Percentiles rank a stretch among this genome's conserved stretches.
Conservation (phyloP, 2,888 invertebrate species). For the Automeris io region DNA sequence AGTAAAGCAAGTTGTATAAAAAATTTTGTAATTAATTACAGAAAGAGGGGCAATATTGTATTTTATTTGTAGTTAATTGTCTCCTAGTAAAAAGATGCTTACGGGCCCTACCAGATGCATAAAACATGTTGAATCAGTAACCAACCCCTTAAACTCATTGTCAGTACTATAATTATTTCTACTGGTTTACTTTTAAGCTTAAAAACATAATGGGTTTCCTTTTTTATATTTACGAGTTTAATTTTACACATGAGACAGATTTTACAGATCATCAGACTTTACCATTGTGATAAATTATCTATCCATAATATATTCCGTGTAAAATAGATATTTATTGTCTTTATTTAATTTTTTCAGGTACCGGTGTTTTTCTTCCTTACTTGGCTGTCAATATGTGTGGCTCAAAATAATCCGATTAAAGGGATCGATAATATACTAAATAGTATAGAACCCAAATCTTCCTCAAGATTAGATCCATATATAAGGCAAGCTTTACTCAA, state of each 20-base stretch:
- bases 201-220: no score
- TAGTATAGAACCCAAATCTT: constrained; percentile 63
- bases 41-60: no score
- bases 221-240: no score
- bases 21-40: no score
- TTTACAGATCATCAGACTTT: neutral
- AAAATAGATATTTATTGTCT: constrained; percentile 1
- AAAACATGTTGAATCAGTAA: no score
- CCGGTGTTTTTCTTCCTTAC: constrained; percentile 41
- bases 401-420: constrained; percentile 48
- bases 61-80: no score
- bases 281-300: neutral
- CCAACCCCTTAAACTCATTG: no score
- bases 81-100: constrained; percentile 1
- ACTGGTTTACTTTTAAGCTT: no score
- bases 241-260: neutral
- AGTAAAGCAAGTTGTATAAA: no score
- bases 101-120: no score
- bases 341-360: constrained; percentile 45
- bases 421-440: constrained; percentile 53
- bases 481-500: constrained; percentile 85
- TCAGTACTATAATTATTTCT: no score
- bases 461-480: constrained; percentile 83
- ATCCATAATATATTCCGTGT: neutral
- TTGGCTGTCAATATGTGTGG: constrained; percentile 35